Evolutionary conservation across 2,888 invertebrate species (phyloP).

Genomic region (Adelognathus sp.): DNA sequence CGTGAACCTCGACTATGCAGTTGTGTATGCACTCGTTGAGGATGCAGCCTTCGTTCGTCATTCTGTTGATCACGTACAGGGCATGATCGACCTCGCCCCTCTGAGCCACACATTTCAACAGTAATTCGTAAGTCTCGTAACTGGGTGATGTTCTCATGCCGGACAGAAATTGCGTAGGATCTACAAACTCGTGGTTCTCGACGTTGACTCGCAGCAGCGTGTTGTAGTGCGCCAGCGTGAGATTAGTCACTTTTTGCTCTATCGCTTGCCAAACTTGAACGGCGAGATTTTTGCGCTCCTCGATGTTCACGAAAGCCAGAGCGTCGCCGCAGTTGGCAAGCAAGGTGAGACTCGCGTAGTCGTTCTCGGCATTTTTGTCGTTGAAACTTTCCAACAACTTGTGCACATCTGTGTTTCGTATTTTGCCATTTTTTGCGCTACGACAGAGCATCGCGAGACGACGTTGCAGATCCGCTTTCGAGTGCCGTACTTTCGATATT

Average conservation of each 20-base stretch:
- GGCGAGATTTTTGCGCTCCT: slow-evolving; percentile 82
- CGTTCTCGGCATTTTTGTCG: not conserved
- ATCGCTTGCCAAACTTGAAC: slow-evolving; percentile 83
- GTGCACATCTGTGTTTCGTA: not conserved
- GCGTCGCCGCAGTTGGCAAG: slow-evolving; percentile 84
- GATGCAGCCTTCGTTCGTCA: slow-evolving; percentile 83
- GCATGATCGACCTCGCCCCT: slow-evolving; percentile 84
- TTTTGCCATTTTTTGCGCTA: not conserved
- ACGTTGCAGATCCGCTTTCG: not conserved
- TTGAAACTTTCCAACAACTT: not conserved
- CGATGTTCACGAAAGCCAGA: slow-evolving; percentile 82
- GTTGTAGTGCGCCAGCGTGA: slow-evolving; percentile 83
- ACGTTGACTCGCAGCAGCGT: slow-evolving; percentile 84
- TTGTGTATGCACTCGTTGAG: slow-evolving; percentile 85
- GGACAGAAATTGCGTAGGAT: slow-evolving; percentile 81
- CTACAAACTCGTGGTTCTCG: slow-evolving; percentile 83
- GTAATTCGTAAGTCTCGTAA: slow-evolving; percentile 83
- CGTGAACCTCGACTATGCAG: slow-evolving; percentile 84
- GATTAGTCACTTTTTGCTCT: slow-evolving; percentile 79
- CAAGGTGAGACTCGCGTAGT: slow-evolving; percentile 78
- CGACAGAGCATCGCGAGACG: not conserved
- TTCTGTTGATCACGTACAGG: slow-evolving; percentile 83
- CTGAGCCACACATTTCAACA: slow-evolving; percentile 82
- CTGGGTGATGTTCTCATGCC: slow-evolving; percentile 82
- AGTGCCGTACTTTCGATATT: too few species aligned